Conservation (phyloP, 1,140 invertebrate genomes). For the Hesperophylax magnus region DNA sequence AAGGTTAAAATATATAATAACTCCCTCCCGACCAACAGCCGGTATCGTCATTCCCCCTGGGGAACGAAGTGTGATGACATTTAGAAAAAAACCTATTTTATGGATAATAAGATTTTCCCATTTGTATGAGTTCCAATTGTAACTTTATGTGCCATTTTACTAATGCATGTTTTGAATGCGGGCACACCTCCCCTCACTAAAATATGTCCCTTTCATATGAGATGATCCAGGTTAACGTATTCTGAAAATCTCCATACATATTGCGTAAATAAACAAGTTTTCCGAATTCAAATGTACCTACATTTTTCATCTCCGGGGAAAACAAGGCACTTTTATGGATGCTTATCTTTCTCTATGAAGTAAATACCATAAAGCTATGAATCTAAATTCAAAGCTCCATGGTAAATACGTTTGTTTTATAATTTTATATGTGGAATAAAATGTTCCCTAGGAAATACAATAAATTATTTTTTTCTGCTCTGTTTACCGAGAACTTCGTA, state of each 20-base stretch:
- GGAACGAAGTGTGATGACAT: no score
- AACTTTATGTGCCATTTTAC: constrained; percentile 36
- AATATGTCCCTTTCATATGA: constrained; percentile 53
- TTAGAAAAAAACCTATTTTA: background rate
- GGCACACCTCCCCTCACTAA: constrained; percentile 9
- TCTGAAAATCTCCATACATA: constrained; percentile 56
- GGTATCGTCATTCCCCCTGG: no score
- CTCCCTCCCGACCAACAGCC: no score
- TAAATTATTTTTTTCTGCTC: no score
- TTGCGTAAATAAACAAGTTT: constrained; percentile 56
- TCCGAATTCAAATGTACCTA: constrained; percentile 38
- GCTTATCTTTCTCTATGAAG: background rate
- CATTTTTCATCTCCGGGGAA: constrained; percentile 12
- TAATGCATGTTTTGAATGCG: constrained; percentile 34
- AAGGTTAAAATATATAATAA: no score
- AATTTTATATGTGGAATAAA: no score
- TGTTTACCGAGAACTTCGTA: no score
- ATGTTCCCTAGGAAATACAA: no score
- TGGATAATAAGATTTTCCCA: constrained; percentile 12
- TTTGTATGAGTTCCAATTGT: background rate
- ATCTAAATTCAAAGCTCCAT: no score
- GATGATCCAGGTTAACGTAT: constrained; percentile 53
- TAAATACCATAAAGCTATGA: background rate
- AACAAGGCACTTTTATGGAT: constrained; percentile 22
- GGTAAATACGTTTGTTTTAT: no score